Evolutionary conservation across 2,113 vertebrate species (phyloP), one percentile per base, ranked within the genome.

Genomic region (Budorcas taxicolor): DNA sequence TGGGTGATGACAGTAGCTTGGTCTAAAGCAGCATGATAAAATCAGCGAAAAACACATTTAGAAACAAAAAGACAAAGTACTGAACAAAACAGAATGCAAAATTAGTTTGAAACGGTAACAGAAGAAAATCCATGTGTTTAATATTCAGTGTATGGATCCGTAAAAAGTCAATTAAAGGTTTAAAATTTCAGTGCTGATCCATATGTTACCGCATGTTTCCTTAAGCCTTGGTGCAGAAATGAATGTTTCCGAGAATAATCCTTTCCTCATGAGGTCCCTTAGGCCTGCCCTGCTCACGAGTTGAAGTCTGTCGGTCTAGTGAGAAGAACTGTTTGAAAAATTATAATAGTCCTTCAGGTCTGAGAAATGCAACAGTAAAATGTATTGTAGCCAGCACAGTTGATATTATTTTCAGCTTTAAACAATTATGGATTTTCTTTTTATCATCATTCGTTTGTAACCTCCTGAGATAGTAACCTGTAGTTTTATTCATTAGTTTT

Each of bases 261-360:
- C 52, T 97, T 97, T 95, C 88, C 94, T 98, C 86, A 47, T 50
- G 76, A 85, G 40, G 87, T 83, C 89, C 91, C 67, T 91, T 89
- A 96, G 87, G 57, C 57, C 50, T 94, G n/a, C 81, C 67, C 5
- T 43, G 52, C 43, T 94, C 85, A 53, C 0, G 5, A 89, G 62
- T 83, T 82, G 29, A 47, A 90, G 52, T 58, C 91, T 95, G 62
- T 60, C 21, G 57, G 67, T 62, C 84, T 90, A 80, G 60, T 89
- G 85, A 94, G 97, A 97, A 88, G 84, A 97, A 91, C 58, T 71
- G 74, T 95, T 96, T 78, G 94, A 53, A 97, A 95, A 88, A 95
- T 95, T 92, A 23, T 85, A 94, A 94, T 83, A 97, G 82, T 43
- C 86, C 31, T 27, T 36, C n/a, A 95, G 90, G 83, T 94, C 81